phyloP scores from a whole-genome alignment of 2,797 vertebrate genomes.

The Remorina albescens region DNA sequence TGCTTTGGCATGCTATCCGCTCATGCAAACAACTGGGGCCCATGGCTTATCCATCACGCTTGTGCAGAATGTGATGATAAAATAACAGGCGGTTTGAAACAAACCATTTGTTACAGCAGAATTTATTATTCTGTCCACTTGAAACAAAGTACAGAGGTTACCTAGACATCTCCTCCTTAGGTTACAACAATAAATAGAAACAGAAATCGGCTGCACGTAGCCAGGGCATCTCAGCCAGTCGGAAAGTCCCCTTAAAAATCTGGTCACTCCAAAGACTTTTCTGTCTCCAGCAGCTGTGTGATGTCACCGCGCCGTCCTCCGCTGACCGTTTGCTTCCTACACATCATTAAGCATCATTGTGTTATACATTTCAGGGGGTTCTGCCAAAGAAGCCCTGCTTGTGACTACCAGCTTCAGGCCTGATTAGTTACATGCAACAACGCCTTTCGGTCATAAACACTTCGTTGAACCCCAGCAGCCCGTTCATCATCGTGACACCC shows the following conservation, averaged over 20 bases:
- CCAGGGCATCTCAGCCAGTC: constrained; percentile 29
- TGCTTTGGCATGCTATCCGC: constrained; percentile 93
- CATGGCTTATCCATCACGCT: constrained; percentile 95
- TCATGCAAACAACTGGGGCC: constrained; percentile 91
- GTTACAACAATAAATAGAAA: constrained; percentile 84
- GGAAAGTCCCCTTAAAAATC: constrained; percentile 56
- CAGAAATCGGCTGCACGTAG: constrained; percentile 36
- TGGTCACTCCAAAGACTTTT: constrained; percentile 33
- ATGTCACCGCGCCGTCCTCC: constrained; percentile 68
- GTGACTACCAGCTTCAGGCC: constrained; percentile 70
- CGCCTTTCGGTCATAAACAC: constrained; percentile 86
- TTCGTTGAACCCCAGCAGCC: constrained; percentile 75
- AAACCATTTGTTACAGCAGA: constrained; percentile 91
- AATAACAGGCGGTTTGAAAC: constrained; percentile 92
- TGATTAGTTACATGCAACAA: constrained; percentile 86
- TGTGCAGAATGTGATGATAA: constrained; percentile 94
- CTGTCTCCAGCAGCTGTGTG: constrained; percentile 65
- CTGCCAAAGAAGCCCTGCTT: constrained; percentile 59
- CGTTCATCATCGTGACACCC: constrained; percentile 85
- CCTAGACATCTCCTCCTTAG: constrained; percentile 79
- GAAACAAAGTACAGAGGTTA: constrained; percentile 82
- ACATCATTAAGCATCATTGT: constrained; percentile 70
- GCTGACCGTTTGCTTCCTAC: constrained; percentile 67
- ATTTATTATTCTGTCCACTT: constrained; percentile 83
- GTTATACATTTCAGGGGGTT: constrained; percentile 33